Evolutionary conservation across 2,888 invertebrate species (phyloP), one percentile per base, ranked within the genome.

Genomic region (Stenodera caucasica): DNA sequence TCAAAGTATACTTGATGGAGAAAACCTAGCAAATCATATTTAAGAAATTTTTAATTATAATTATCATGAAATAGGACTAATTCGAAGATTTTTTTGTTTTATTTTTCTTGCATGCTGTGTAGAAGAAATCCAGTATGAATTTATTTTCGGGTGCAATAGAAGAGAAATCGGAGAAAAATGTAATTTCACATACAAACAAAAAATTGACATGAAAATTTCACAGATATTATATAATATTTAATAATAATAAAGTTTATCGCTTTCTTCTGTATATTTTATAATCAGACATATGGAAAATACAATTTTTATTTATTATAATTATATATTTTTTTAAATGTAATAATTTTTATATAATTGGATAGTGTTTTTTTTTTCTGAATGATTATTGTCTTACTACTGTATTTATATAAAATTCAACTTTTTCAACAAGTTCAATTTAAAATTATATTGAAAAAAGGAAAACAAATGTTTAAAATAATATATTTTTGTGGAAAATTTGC

Each of bases 51-150:
- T n/a, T n/a, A n/a, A n/a, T n/a, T n/a, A n/a, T 26, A 4, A 4
- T 26, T 2, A 26, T 26, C 26, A 26, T 40, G 7, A 55, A 37
- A 59, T 59, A 32, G 56, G 63, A 71, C 69, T 71, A 70, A 71
- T 70, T 66, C 5, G 5, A 4, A 66, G 58, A 18, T n/a, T 1
- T 45, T 45, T 21, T 33, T 32, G 32, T 32, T 4, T 32, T 45
- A 8, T 45, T 1, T 45, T 21, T 45, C 12, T 15, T 71, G 70
- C 70, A 70, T 71, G 70, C 52, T 67, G 64, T 71, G 60, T 72
- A 72, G 72, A 68, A 70, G 67, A 69, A 64, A 63, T 45, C 64
- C 67, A 21, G 68, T 71, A 68, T 72, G 67, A 71, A 55, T 40
- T 49, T 57, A 58, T 50, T 51, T 54, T 56, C 58, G 57, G 60